Evolutionary conservation across 1,140 invertebrate species (phyloP), one percentile per base, ranked within the genome.

Genomic region (Drosophila nikananu): DNA sequence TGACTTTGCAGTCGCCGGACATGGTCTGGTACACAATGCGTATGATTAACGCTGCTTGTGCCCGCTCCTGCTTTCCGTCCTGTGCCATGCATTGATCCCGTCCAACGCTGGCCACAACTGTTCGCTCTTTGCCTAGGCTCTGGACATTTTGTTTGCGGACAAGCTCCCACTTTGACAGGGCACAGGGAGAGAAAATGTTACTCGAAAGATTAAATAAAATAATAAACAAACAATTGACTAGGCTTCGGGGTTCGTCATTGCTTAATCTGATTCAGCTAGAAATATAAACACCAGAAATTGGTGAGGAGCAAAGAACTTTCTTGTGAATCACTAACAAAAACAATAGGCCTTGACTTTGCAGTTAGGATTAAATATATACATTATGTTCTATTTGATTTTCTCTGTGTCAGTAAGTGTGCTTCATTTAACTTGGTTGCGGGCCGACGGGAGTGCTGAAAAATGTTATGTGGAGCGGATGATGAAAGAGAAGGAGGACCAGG

Each of bases 381-480:
- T 17, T 4, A n/a, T 23, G 30, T 42, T 15, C 19, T 37, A 27
- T 42, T 67, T 48, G 9, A 42, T 64, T 51, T 39, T 23, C n/a
- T 10, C 25, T 30, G 42, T 42, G 17, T 13, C 21, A 30, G 52
- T 35, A 55, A 65, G 51, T 70, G 82, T 89, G 83, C 84, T 84
- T 87, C 74, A 89, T 87, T 87, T 89, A 79, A 89, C 84, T 75
- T 81, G 81, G 84, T 71, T 87, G 83, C 77, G 83, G 81, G 78
- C 68, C 64, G 72, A 71, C 71, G 76, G 70, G 54, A 42, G 82
- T 72, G 51, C 52, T 78, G 76, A 42, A 39, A 51, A 61, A 27
- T 35, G 63, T 41, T 52, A 5, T 60, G 72, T 46, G 73, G 41
- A 57, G 46, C 30, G 52, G 59, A 39, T 17, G 54, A 39, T 37